Conservation (phyloP, 1,140 invertebrate species). For the Tetraneura akinire region DNA sequence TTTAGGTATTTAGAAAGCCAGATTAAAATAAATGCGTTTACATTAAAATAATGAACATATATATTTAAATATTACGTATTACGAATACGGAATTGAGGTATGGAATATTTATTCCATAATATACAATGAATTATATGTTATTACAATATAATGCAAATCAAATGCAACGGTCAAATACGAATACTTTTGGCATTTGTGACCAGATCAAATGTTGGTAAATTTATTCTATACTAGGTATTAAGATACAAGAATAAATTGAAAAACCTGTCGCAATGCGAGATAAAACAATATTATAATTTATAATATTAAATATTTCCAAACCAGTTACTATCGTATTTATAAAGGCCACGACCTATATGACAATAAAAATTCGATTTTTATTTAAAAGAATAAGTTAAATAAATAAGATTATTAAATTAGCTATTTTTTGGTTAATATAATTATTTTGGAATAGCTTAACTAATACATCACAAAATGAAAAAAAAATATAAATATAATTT, state of each 20-base stretch:
- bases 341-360: conserved; percentile 15
- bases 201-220: neutral
- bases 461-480: no score
- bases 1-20: conserved; percentile 27
- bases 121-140: neutral
- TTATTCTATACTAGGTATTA: neutral
- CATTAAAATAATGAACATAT: neutral
- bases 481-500: neutral
- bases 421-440: no score
- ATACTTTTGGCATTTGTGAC: conserved; percentile 8
- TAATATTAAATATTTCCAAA: neutral
- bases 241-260: neutral
- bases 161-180: conserved; percentile 2
- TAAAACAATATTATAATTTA: neutral
- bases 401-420: no score
- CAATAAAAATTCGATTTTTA: neutral
- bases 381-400: neutral
- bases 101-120: neutral
- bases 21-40: neutral
- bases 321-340: neutral
- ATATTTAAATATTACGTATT: neutral
- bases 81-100: neutral
- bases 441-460: no score
- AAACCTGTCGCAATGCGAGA: neutral
- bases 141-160: conserved; percentile 4